Evolutionary conservation across 1,140 invertebrate species (phyloP), one percentile per base, ranked within the genome.

Genomic region (Chymomyza costata): DNA sequence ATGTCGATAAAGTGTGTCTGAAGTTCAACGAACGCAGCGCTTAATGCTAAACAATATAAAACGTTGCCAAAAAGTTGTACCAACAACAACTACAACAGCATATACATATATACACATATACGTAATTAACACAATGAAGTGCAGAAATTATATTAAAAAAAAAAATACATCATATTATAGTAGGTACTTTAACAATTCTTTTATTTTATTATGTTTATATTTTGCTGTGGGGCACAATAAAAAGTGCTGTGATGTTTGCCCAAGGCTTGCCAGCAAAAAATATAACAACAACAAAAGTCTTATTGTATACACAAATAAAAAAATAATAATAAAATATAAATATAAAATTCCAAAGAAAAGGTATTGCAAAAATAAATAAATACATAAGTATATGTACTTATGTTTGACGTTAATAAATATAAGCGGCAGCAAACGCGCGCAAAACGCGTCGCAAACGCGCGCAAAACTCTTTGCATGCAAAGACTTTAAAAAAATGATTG

Each of bases 41-140:
- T 41, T 40, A 32, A 47, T 45, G 43, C 46, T 32, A 65, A 31
- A 41, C 53, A 44, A 52, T 48, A 43, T 17, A 64, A 56, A 64
- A 64, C 37, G 10, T 48, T 44, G 39, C 30, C 39, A 43, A 45
- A 45, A 41, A 53, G 46, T 37, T 16, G 41, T 53, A 53, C 54
- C 47, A 64, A 63, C 25, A 53, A 39, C 32, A n/a, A 28, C 5
- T 28, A 6, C 25, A 5, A 28, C 18, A 57, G 62, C 62, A 65
- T 38, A 65, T 65, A n/a, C n/a, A n/a, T n/a, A n/a, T n/a, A n/a
- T n/a, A n/a, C n/a, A n/a, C n/a, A n/a, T n/a, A n/a, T n/a, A n/a
- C n/a, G n/a, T n/a, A 65, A 65, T 65, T 65, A 65, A 65, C 62
- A 65, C 63, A 53, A 53, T 49, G 39, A 65, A 59, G 54, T 65